phyloP scores from a whole-genome alignment of 2,888 invertebrate genomes.

The Parnassius mnemosyne region DNA sequence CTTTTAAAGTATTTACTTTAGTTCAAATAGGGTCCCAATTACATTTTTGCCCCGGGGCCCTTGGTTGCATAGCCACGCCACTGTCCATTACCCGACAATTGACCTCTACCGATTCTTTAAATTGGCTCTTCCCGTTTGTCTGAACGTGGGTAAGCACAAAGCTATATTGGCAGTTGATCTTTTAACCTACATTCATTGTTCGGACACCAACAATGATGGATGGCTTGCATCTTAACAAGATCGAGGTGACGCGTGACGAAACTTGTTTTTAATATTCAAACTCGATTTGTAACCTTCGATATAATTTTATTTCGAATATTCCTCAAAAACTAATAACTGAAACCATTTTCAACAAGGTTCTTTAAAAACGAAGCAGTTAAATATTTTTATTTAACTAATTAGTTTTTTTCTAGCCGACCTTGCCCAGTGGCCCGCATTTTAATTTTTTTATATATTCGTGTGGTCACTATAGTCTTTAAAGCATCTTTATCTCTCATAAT shows the following conservation, averaged over 20 bases:
- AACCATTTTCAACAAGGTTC: too few species aligned
- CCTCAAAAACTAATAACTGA: not conserved
- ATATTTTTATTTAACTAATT: too few species aligned
- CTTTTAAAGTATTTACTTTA: too few species aligned
- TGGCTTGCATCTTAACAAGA: conserved; percentile 18
- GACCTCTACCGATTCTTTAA: conserved; percentile 50
- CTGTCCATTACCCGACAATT: conserved; percentile 38
- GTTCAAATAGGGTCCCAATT: too few species aligned
- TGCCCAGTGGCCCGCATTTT: too few species aligned
- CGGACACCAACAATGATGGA: conserved; percentile 29
- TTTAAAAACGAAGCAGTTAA: too few species aligned
- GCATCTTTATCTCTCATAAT: too few species aligned
- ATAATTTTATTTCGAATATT: not conserved
- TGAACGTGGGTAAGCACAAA: conserved; percentile 34
- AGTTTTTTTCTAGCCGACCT: too few species aligned
- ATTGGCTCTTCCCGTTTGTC: conserved; percentile 56
- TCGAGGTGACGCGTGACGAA: conserved; percentile 14
- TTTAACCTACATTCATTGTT: conserved; percentile 52
- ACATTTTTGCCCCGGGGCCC: too few species aligned
- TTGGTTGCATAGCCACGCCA: too few species aligned
- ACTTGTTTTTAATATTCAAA: conserved; percentile 2
- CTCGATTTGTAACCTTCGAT: not conserved
- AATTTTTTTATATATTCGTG: too few species aligned
- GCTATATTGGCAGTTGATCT: conserved; percentile 57
- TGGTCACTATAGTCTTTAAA: too few species aligned